Evolutionary conservation across 1,140 invertebrate genomes (phyloP), one percentile per base, ranked within the genome.

Genomic region (Polyergus mexicanus): DNA sequence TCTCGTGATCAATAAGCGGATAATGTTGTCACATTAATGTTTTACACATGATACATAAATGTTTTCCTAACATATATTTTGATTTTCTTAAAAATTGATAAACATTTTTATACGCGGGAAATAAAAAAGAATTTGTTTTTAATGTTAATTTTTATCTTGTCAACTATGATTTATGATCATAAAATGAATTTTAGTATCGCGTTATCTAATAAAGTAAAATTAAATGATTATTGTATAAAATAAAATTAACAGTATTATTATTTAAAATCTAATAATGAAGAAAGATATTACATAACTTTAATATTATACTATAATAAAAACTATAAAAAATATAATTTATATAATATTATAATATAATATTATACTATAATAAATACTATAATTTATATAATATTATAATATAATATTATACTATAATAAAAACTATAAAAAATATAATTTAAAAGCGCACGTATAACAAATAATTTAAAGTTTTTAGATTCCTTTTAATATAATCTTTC

Each of bases 1-100:
- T 35, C 32, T 71, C 47, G 47, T 72, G 13, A 81, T 81, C 60
- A 69, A 80, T 80, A 56, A 72, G 19, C 7, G 10, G 25, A 71
- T 81, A 72, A 81, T 19, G 1, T 8, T 58, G 38, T 16, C 19
- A 60, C 16, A 32, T 72, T 60, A 44, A 60, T 58, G n/a, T 69
- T 71, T 81, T 60, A 72, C 44, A n/a, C 13, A 44, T 60, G 38
- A 32, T 38, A 76, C 19, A 41, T 41, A 0, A 25, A 10, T 16
- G 11, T 32, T 71, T 25, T 25, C 44, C 41, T 44, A 28, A 68
- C 22, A 28, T 81, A 13, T 81, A 13, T 44, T 71, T 69, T 81
- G 2, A 19, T 3, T 51, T 56, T 1, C 3, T 47, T 58, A 58
- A 69, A 25, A 71, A 54, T 28, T 28, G 13, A 71, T 69, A 56